Percentiles rank a stretch among this genome's conserved stretches.
phyloP scores from a whole-genome alignment of 2,888 invertebrate species.

The Polydrusus pterygomalis region DNA sequence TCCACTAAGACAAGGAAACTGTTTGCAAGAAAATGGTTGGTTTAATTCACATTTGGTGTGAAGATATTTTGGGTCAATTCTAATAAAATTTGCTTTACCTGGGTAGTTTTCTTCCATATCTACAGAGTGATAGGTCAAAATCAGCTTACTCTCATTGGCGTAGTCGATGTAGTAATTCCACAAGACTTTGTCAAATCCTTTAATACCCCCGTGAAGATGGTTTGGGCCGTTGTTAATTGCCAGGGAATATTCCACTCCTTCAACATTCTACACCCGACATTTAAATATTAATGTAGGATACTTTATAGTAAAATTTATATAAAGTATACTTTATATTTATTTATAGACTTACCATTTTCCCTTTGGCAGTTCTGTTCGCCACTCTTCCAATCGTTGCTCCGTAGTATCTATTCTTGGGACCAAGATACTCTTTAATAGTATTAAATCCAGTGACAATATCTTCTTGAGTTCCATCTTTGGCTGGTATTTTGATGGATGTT shows the following conservation, averaged over 20 bases:
- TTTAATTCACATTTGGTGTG: too few species aligned
- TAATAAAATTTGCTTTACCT: conserved; percentile 67
- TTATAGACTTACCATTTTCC: conserved; percentile 52
- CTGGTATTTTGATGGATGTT: conserved; percentile 83
- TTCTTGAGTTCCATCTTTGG: conserved; percentile 66
- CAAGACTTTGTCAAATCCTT: conserved; percentile 84
- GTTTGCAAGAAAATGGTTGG: too few species aligned
- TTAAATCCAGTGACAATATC: conserved; percentile 59
- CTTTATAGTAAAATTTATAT: too few species aligned
- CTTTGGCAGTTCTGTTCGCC: conserved; percentile 57
- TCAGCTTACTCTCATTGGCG: conserved; percentile 72
- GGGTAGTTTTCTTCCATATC: conserved; percentile 93
- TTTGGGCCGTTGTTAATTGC: conserved; percentile 81
- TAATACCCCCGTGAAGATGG: conserved; percentile 88
- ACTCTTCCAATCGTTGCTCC: conserved; percentile 59
- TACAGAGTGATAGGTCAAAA: conserved; percentile 84
- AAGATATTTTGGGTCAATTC: not conserved
- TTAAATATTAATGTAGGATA: too few species aligned
- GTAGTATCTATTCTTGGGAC: conserved; percentile 56
- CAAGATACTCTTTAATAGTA: conserved; percentile 56
- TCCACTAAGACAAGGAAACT: too few species aligned
- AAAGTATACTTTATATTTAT: too few species aligned
- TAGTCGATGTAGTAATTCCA: conserved; percentile 56
- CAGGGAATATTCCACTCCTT: conserved; percentile 76
- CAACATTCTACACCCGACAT: conserved; percentile 77